These are phyloP conservation scores for Listrodromus nycthemerus DNA, from an alignment of 2,888 invertebrate species.

Conservation along the genomic window DNA sequence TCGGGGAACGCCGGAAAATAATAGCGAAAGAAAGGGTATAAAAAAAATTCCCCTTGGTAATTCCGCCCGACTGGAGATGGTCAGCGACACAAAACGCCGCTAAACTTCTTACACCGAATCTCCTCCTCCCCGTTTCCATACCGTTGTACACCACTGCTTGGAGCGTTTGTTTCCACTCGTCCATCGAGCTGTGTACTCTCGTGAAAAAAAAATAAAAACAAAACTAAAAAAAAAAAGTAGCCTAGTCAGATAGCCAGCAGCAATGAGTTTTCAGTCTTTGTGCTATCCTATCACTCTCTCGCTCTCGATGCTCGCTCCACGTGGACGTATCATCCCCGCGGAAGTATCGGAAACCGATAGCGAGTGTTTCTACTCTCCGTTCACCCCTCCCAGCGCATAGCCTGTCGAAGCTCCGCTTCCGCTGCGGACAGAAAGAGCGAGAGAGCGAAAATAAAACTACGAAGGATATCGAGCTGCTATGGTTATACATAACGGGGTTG, in stretches of 20 bases:
- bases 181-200: constrained; percentile 24
- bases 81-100: constrained; percentile 31
- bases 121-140: background rate
- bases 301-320: constrained; percentile 25
- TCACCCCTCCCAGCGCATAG: constrained; percentile 17
- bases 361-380: constrained; percentile 43
- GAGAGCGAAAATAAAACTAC: constrained; percentile 43
- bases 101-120: constrained; percentile 26
- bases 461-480: constrained; percentile 39
- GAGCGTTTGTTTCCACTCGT: background rate
- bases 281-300: constrained; percentile 27
- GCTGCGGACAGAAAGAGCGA: constrained; percentile 19
- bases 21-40: background rate
- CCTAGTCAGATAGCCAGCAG: constrained; percentile 14
- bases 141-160: background rate
- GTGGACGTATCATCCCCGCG: constrained; percentile 49
- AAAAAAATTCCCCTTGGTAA: background rate
- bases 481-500: background rate
- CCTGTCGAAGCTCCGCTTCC: constrained; percentile 47
- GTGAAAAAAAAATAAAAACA: constrained; percentile 1
- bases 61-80: background rate
- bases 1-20: too few species aligned
- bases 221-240: background rate
- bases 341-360: constrained; percentile 73
- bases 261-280: constrained; percentile 29